These are phyloP conservation scores for Pygathrix nemaeus DNA, from an alignment of 2,113 vertebrate genomes.

Conservation along the genomic window DNA sequence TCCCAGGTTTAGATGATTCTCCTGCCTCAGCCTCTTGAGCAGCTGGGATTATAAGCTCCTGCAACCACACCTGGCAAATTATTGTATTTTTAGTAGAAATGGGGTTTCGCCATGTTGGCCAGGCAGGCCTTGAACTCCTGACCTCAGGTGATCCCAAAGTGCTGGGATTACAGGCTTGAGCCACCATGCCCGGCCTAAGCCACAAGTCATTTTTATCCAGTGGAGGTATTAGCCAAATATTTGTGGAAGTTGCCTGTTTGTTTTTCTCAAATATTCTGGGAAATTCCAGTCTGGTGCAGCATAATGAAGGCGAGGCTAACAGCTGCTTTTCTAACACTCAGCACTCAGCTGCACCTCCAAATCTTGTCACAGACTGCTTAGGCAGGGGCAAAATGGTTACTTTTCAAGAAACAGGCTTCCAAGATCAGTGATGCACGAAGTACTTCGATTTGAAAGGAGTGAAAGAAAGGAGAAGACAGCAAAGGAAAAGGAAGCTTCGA, in stretches of 20 bases:
- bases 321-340: conserved; percentile 4
- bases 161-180: too few relatives aligned
- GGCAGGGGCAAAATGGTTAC: conserved; percentile 51
- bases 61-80: too few relatives aligned
- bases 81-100: too few relatives aligned
- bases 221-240: conserved; percentile 26
- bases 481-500: conserved; percentile 59
- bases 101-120: too few relatives aligned
- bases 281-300: conserved; percentile 49
- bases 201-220: neutral
- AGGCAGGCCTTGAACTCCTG: too few relatives aligned
- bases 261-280: conserved; percentile 65
- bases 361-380: conserved; percentile 5
- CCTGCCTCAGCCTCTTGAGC: too few relatives aligned
- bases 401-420: conserved; percentile 69
- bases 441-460: conserved; percentile 11
- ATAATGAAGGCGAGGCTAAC: conserved; percentile 44
- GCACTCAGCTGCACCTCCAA: conserved; percentile 15
- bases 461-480: neutral
- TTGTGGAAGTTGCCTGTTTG: conserved; percentile 15
- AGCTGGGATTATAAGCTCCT: too few relatives aligned
- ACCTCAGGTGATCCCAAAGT: too few relatives aligned
- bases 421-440: conserved; percentile 70
- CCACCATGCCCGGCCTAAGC: too few relatives aligned
- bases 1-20: too few relatives aligned